phyloP scores from a whole-genome alignment of 2,113 vertebrate species.

The Calyptommatus sinebrachiatus region DNA sequence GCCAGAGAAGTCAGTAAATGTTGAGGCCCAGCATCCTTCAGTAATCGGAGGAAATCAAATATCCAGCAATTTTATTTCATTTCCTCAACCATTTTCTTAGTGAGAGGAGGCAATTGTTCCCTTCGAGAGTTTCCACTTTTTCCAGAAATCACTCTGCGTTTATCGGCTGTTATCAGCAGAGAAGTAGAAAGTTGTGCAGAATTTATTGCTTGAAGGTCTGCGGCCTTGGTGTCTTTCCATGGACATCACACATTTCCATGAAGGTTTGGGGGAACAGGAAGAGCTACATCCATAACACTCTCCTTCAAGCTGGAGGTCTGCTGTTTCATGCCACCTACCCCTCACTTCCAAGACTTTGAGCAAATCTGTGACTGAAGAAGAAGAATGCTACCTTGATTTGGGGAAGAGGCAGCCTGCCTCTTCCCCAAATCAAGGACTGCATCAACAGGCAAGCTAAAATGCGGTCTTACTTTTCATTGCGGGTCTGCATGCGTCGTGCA shows the following conservation, averaged over 20 bases:
- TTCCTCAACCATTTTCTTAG: background rate
- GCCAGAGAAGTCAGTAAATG: background rate
- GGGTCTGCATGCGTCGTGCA: too few relatives aligned
- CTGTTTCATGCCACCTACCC: too few relatives aligned
- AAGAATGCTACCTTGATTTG: too few relatives aligned
- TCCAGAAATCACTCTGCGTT: background rate
- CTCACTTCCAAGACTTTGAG: too few relatives aligned
- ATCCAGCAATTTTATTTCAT: background rate
- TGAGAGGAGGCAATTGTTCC: background rate
- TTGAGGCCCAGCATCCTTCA: too few relatives aligned
- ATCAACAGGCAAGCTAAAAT: too few relatives aligned
- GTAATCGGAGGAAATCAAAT: background rate
- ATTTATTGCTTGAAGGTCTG: background rate
- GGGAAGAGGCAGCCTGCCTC: too few relatives aligned
- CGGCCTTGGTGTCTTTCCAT: background rate
- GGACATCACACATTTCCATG: background rate
- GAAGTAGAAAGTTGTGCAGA: background rate
- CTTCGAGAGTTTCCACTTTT: background rate
- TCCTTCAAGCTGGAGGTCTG: too few relatives aligned
- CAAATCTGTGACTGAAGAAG: too few relatives aligned
- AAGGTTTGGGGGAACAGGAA: background rate
- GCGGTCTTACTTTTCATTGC: too few relatives aligned
- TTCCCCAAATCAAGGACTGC: too few relatives aligned
- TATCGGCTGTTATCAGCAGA: background rate
- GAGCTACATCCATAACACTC: too few relatives aligned